Conservation (phyloP, 1,140 invertebrate species). For the Hylaeus volcanicus region DNA sequence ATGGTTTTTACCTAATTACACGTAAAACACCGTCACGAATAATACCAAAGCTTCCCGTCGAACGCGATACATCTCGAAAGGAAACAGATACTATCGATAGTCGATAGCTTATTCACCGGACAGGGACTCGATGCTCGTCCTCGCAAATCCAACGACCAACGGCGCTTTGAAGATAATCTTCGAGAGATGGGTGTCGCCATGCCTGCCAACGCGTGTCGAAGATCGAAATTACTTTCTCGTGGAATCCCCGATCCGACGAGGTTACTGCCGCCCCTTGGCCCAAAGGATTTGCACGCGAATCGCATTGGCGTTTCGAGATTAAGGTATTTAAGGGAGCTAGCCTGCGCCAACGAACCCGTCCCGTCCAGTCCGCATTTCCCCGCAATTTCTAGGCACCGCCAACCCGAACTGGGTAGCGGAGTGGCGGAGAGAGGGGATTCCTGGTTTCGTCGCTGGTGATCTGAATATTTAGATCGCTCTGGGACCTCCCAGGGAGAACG, state of each 20-base stretch:
- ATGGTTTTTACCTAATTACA: no score
- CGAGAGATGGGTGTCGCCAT: neutral
- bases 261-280: slow-evolving; percentile 13
- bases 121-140: neutral
- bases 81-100: no score
- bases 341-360: neutral
- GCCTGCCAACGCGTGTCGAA: slow-evolving; percentile 10
- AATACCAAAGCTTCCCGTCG: no score
- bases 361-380: slow-evolving; percentile 12
- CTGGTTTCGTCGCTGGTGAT: slow-evolving; percentile 33
- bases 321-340: slow-evolving; percentile 54
- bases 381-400: slow-evolving; percentile 43
- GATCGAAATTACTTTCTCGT: slow-evolving; percentile 40
- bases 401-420: neutral
- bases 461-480: slow-evolving; percentile 68
- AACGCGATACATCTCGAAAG: neutral
- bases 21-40: no score
- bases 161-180: slow-evolving; percentile 34
- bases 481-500: slow-evolving; percentile 40
- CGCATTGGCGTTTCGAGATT: slow-evolving; percentile 52
- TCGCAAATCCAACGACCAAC: no score
- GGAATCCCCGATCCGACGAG: slow-evolving; percentile 6
- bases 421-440: neutral
- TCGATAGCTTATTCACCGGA: neutral
- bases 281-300: slow-evolving; percentile 44